These are phyloP conservation scores for Dryobota labecula DNA, from an alignment of 2,888 invertebrate species.

Conservation along the genomic window DNA sequence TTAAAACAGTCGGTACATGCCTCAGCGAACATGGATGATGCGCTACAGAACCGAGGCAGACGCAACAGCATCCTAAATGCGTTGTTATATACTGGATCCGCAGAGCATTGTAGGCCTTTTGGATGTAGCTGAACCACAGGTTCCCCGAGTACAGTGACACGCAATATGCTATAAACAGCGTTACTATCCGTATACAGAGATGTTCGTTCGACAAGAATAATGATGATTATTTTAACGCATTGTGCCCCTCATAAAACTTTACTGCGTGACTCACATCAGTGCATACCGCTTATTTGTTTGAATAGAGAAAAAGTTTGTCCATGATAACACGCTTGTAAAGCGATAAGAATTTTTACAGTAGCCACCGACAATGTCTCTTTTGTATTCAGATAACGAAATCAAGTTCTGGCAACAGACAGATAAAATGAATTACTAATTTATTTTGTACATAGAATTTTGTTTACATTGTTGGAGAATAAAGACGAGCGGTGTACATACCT, in stretches of 20 bases:
- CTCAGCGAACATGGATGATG: no score
- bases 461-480: slow-evolving; percentile 16
- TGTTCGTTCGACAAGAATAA: not conserved
- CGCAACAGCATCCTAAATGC: no score
- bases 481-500: not conserved
- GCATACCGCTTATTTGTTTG: slow-evolving; percentile 15
- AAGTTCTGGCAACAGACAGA: slow-evolving; percentile 55
- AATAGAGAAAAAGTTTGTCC: slow-evolving; percentile 34
- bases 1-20: no score
- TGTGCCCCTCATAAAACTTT: not conserved
- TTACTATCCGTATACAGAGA: not conserved
- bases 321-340: slow-evolving; percentile 49
- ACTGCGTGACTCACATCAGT: slow-evolving; percentile 18
- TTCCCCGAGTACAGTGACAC: no score
- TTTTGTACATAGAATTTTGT: slow-evolving; percentile 42
- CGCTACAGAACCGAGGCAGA: no score
- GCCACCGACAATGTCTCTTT: slow-evolving; percentile 51
- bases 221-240: slow-evolving; percentile 17
- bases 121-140: no score
- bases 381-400: slow-evolving; percentile 55
- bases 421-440: slow-evolving; percentile 43
- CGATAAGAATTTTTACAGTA: slow-evolving; percentile 50
- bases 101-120: no score
- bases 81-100: no score
- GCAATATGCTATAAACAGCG: no score